Evolutionary conservation across 2,113 vertebrate genomes (phyloP).

Genomic region (Corythoichthys intestinalis): DNA sequence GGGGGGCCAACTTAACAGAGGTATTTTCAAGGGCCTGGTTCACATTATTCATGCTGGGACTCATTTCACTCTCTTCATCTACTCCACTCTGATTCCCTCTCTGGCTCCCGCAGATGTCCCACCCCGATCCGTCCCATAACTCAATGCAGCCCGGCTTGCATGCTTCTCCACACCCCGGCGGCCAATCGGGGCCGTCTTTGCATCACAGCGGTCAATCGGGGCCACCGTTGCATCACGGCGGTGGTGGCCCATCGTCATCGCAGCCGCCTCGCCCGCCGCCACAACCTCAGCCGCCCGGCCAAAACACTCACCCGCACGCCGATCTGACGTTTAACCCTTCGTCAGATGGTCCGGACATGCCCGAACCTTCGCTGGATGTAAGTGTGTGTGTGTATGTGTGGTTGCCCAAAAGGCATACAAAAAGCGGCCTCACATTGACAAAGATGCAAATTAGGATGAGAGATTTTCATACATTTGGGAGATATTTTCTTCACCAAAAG

Average conservation of each 20-base stretch:
- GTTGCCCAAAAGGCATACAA: background rate
- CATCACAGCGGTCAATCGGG: conserved; percentile 96
- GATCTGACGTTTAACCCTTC: conserved; percentile 99
- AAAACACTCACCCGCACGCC: conserved; percentile 94
- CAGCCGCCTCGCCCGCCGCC: conserved; percentile 81
- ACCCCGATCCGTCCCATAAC: conserved; percentile 96
- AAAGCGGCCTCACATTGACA: background rate
- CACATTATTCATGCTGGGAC: conserved; percentile 58
- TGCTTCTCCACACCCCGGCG: conserved; percentile 90
- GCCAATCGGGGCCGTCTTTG: conserved; percentile 96
- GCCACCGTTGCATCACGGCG: conserved; percentile 96
- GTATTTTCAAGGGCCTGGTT: conserved; percentile 38
- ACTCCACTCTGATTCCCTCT: conserved; percentile 21
- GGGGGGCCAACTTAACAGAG: no score
- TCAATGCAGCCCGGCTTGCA: conserved; percentile 99
- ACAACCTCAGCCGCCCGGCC: conserved; percentile 80
- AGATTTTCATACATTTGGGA: background rate
- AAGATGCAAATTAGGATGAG: background rate
- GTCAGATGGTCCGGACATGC: conserved; percentile 96
- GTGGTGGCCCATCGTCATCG: conserved; percentile 73
- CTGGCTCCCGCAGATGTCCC: conserved; percentile 86
- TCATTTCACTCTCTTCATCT: conserved; percentile 41
- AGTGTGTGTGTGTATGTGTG: conserved; percentile 72
- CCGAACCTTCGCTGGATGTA: conserved; percentile 99
- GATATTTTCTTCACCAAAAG: no score